Conservation (phyloP, 2,888 invertebrate genomes). For the Harpagoxenus sublaevis region DNA sequence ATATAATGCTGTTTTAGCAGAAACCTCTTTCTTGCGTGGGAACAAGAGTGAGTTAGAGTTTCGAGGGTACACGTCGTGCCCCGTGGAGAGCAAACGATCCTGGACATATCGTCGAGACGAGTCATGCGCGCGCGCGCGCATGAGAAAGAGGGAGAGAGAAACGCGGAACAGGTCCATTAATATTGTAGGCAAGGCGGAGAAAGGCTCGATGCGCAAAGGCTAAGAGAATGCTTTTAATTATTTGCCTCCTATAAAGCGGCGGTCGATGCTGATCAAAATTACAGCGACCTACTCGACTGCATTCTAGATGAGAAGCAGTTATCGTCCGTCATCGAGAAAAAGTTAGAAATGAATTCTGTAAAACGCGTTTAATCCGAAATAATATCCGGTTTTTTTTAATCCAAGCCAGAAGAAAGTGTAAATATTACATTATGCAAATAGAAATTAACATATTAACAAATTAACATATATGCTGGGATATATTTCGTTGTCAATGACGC, state of each 20-base stretch:
- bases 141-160: not conserved
- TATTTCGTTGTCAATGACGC: not conserved
- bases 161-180: constrained; percentile 50
- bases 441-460: not conserved
- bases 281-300: not conserved
- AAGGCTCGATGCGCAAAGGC: constrained; percentile 18
- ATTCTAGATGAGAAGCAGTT: constrained; percentile 4
- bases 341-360: not conserved
- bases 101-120: constrained; percentile 47
- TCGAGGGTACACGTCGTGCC: constrained; percentile 25
- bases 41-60: constrained; percentile 28
- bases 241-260: constrained; percentile 22
- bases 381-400: not conserved
- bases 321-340: constrained; percentile 3
- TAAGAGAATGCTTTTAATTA: constrained; percentile 43
- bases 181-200: constrained; percentile 48
- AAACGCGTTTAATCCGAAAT: not conserved
- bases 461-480: not conserved
- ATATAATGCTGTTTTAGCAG: constrained; percentile 7
- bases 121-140: constrained; percentile 42
- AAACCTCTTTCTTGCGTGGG: constrained; percentile 32
- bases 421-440: not conserved
- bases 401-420: not conserved
- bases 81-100: constrained; percentile 36
- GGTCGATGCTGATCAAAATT: constrained; percentile 44